Evolutionary conservation across 1,140 invertebrate species (phyloP).

Genomic region (Sycophaga agraensis): DNA sequence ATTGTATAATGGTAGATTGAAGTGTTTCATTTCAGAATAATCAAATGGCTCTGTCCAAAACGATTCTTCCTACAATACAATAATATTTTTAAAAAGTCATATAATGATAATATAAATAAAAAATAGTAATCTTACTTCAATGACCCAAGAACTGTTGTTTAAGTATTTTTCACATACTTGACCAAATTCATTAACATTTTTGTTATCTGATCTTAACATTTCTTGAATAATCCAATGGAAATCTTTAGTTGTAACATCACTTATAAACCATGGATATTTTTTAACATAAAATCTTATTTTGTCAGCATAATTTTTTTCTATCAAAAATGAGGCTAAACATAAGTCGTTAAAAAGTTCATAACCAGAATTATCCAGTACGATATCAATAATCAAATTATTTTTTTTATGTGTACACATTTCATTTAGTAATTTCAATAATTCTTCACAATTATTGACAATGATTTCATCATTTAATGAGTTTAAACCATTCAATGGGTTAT

Average conservation of each 20-base stretch:
- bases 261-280: conserved; percentile 94
- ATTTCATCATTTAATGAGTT: conserved; percentile 68
- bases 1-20: conserved; percentile 70
- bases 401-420: conserved; percentile 26
- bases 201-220: conserved; percentile 48
- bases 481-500: conserved; percentile 67
- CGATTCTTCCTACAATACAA: conserved; percentile 56
- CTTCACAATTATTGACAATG: conserved; percentile 67
- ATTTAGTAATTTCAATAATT: conserved; percentile 58
- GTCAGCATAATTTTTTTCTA: conserved; percentile 65
- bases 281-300: conserved; percentile 86
- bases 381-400: conserved; percentile 59
- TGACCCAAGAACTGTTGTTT: conserved; percentile 54
- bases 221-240: conserved; percentile 69
- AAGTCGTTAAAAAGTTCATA: conserved; percentile 93
- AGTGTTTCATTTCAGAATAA: conserved; percentile 75
- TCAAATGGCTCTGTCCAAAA: conserved; percentile 89
- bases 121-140: conserved; percentile 41
- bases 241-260: conserved; percentile 81
- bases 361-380: conserved; percentile 91
- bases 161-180: conserved; percentile 62
- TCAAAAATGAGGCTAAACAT: conserved; percentile 80
- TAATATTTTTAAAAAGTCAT: no score
- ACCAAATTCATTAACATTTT: conserved; percentile 55
- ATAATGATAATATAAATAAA: conserved; percentile 9